Percentiles rank a stretch among this genome's conserved stretches.
Evolutionary conservation across 2,113 vertebrate species (phyloP).

Genomic region (Anser brachyrhynchus): DNA sequence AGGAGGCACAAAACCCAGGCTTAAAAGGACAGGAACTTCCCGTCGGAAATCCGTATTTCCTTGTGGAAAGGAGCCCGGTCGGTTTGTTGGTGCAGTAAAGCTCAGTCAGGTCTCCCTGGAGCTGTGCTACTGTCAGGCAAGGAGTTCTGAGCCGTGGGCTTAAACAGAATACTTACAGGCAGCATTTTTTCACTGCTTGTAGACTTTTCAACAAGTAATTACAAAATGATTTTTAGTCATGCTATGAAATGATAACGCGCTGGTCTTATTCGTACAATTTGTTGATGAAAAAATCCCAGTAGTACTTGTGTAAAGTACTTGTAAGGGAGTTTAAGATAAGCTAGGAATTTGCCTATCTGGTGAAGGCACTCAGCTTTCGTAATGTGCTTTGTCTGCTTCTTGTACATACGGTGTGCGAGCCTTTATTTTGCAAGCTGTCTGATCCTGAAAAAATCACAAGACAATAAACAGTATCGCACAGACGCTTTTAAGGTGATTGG

Average conservation of each 20-base stretch:
- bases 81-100: neutral
- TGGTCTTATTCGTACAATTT: neutral
- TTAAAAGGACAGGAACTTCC: neutral
- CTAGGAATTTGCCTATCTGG: neutral
- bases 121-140: neutral
- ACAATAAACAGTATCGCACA: neutral
- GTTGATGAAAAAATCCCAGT: neutral
- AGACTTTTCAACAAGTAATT: neutral
- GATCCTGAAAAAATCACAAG: neutral
- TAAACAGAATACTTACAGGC: neutral
- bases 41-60: neutral
- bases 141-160: neutral
- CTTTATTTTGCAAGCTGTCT: neutral
- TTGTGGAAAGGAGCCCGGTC: neutral
- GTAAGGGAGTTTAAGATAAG: neutral
- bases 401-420: neutral
- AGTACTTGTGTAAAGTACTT: neutral
- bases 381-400: neutral
- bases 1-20: neutral
- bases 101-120: neutral
- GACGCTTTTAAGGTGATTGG: neutral
- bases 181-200: neutral
- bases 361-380: neutral
- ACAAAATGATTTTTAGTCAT: neutral
- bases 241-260: neutral